Conservation (phyloP, 2,113 vertebrate genomes). For the Xenopus tropicalis region DNA sequence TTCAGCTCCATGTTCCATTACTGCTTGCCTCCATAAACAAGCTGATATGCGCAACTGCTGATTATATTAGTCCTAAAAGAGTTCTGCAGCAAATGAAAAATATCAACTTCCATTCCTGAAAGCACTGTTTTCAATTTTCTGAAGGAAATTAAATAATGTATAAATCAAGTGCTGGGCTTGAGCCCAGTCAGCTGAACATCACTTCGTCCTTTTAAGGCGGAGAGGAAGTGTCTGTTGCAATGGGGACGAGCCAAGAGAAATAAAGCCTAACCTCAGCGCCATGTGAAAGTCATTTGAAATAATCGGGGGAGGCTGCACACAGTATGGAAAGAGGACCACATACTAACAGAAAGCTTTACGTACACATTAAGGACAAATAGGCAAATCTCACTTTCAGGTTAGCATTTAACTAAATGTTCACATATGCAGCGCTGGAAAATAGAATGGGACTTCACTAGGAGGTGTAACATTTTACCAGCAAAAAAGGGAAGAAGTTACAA, state of each 20-base stretch:
- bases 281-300: constrained; percentile 86
- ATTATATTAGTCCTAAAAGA: constrained; percentile 69
- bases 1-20: constrained; percentile 53
- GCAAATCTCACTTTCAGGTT: constrained; percentile 44
- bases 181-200: constrained; percentile 78
- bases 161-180: constrained; percentile 76
- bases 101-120: constrained; percentile 70
- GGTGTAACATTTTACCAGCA: neutral
- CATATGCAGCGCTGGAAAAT: neutral
- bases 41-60: constrained; percentile 65
- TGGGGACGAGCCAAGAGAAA: constrained; percentile 82
- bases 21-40: constrained; percentile 68
- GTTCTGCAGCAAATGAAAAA: constrained; percentile 74
- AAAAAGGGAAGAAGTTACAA: neutral
- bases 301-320: constrained; percentile 67
- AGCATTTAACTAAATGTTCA: constrained; percentile 21
- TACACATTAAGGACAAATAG: constrained; percentile 44
- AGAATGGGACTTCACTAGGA: neutral
- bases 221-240: constrained; percentile 80
- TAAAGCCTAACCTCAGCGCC: constrained; percentile 80
- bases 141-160: constrained; percentile 90
- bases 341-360: constrained; percentile 60
- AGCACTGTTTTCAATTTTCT: constrained; percentile 78
- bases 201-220: constrained; percentile 80
- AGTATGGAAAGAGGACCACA: constrained; percentile 66